Evolutionary conservation across 2,888 invertebrate genomes (phyloP).

Genomic region (Barypeithes pellucidus): DNA sequence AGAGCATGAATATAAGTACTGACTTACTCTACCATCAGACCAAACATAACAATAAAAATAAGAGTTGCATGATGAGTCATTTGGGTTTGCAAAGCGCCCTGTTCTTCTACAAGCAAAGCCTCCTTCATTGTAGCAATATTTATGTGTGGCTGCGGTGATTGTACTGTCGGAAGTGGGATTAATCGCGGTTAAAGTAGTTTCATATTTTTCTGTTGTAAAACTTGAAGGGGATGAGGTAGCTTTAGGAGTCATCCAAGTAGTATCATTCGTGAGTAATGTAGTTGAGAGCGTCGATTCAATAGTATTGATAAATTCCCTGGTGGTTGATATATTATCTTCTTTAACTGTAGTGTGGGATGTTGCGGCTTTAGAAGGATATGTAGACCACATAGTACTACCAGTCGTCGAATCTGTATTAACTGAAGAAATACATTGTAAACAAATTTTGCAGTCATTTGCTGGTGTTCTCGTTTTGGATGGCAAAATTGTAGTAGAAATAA

Average conservation of each 20-base stretch:
- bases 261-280: not conserved
- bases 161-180: not conserved
- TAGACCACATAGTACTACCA: not conserved
- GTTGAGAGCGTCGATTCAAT: not conserved
- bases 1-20: conserved; percentile 15
- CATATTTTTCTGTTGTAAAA: not conserved
- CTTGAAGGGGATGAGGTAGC: not conserved
- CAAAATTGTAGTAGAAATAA: not conserved
- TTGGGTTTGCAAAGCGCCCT: conserved; percentile 41
- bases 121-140: conserved; percentile 16
- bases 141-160: not conserved
- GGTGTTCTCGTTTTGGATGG: not conserved
- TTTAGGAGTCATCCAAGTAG: too few species aligned
- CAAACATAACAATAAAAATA: conserved; percentile 53
- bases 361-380: not conserved
- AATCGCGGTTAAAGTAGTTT: not conserved
- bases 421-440: conserved; percentile 2
- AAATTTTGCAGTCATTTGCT: not conserved
- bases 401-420: not conserved
- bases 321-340: not conserved
- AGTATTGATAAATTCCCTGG: not conserved
- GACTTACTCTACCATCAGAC: conserved; percentile 3
- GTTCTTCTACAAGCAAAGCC: conserved; percentile 37
- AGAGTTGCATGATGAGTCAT: conserved; percentile 49
- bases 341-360: not conserved